phyloP scores from a whole-genome alignment of 1,140 invertebrate genomes.

The Drosophila pachea region DNA sequence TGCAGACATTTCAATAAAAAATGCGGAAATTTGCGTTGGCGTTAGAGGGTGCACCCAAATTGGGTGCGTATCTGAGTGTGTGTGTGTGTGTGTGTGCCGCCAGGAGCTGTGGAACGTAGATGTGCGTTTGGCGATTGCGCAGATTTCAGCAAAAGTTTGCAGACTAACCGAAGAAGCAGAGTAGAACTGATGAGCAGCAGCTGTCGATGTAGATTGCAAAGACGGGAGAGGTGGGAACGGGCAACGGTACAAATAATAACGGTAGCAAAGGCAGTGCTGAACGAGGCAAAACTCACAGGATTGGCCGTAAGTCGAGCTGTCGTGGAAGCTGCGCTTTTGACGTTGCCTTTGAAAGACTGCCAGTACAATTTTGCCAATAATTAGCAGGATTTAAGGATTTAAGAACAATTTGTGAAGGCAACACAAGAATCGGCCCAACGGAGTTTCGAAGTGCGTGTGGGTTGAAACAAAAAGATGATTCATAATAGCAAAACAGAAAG shows the following conservation, averaged over 20 bases:
- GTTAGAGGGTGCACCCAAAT: background rate
- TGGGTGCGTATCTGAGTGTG: too few relatives aligned
- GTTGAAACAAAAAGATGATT: background rate
- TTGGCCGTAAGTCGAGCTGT: background rate
- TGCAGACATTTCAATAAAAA: slow-evolving; percentile 51
- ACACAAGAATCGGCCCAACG: background rate
- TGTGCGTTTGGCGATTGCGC: slow-evolving; percentile 9
- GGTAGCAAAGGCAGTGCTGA: background rate
- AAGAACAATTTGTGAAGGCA: background rate
- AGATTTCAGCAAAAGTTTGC: slow-evolving; percentile 38
- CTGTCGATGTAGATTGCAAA: slow-evolving; percentile 6
- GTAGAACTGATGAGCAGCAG: slow-evolving; percentile 17
- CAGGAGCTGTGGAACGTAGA: background rate
- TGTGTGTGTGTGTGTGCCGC: too few relatives aligned
- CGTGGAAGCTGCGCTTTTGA: slow-evolving; percentile 16
- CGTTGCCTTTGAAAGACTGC: slow-evolving; percentile 18
- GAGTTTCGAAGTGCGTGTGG: background rate
- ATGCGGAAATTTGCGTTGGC: slow-evolving; percentile 31
- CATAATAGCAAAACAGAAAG: background rate
- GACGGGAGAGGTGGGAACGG: background rate
- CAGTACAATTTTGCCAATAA: slow-evolving; percentile 37
- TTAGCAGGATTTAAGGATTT: slow-evolving; percentile 40
- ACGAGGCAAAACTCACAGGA: background rate
- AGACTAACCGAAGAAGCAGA: slow-evolving; percentile 24
- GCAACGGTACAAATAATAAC: background rate